Base-by-base conservation (phyloP, 2,113 vertebrate genomes). In the Candoia aspera region DNA sequence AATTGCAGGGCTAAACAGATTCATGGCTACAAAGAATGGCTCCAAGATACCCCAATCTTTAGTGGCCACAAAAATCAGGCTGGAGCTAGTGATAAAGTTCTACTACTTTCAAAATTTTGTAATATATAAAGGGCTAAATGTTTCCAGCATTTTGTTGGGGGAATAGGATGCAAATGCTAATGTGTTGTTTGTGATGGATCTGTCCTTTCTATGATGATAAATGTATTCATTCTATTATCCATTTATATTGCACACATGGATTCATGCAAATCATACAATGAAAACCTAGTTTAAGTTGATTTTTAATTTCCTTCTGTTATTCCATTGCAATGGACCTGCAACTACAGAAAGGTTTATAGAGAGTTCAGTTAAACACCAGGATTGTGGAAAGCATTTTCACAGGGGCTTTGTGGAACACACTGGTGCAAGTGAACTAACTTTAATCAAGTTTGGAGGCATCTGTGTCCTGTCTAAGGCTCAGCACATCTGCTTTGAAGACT, bases 291-390 rank as follows among this genome's bases (percentile, higher is more conserved):
- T 92, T 54, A 91, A 90, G 53, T 92, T 62, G 57, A 92, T 90
- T 89, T 46, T 26, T 62, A 42, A 8, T 21, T 29, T 33, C 84
- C 85, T 90, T 96, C 94, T 97, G 93, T 96, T 96, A 88, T 96
- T 96, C 90, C 87, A 6, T 95, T 92, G 23, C 4, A 12, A 53
- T 13, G 53, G 42, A 68, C n/a, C 6, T 0, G 8, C 84, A 60
- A 62, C 46, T 24, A 17, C 6, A 15, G 15, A 79, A 17, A 37
- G 26, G 15, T 79, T 79, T 37, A 15, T 19, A 79, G n/a, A 42
- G 33, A 42, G 17, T 17, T 37, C 33, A 21, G 37, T 79, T 42
- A 79, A 21, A 37, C 73, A 79, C 37, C 73, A 79, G 21, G 33
- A 79, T 4, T 42, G 17, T 21, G 17, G 8, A 8, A 79, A 0